Conservation (phyloP, 2,113 vertebrate genomes). For the Pseudopodoces humilis region DNA sequence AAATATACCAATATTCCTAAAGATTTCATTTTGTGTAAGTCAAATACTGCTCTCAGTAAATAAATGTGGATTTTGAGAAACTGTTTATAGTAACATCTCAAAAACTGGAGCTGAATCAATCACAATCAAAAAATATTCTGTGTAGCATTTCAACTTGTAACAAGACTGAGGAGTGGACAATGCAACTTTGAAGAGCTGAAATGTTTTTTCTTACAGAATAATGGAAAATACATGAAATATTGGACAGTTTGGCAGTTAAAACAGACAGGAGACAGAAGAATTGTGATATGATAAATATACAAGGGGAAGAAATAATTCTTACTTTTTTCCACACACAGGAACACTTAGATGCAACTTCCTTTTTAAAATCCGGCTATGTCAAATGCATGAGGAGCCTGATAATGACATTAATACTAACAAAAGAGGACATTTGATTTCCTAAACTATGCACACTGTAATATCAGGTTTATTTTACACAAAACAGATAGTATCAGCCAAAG, state of each 20-base stretch:
- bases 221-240: constrained; percentile 55
- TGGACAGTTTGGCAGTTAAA: constrained; percentile 55
- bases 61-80: neutral
- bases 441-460: neutral
- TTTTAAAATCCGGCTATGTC: neutral
- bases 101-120: neutral
- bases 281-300: neutral
- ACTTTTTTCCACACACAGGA: constrained; percentile 31
- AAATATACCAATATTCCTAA: neutral
- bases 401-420: constrained; percentile 31
- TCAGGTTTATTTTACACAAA: constrained; percentile 24
- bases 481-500: constrained; percentile 23
- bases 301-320: constrained; percentile 39
- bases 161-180: neutral
- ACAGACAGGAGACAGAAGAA: constrained; percentile 29
- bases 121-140: neutral
- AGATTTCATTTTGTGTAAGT: neutral
- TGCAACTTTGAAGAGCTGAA: neutral
- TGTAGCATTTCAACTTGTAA: neutral
- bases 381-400: neutral
- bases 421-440: neutral
- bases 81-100: neutral
- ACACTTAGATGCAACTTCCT: neutral
- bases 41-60: neutral
- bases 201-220: neutral